Base-by-base conservation (phyloP, 2,113 vertebrate genomes). In the Azemiops feae region DNA sequence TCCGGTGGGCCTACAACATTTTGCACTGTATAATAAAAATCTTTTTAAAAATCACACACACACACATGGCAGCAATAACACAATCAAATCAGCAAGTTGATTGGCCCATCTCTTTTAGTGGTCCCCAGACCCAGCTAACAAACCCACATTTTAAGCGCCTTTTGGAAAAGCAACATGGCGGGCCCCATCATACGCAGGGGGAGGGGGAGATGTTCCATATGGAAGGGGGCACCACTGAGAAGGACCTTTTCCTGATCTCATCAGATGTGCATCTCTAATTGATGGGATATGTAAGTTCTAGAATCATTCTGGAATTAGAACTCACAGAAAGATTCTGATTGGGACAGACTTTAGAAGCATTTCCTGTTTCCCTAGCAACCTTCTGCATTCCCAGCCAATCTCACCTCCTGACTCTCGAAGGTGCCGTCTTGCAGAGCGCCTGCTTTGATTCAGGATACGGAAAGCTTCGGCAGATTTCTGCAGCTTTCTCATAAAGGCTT, bases 401-500 rank as follows among this genome's bases (percentile, higher is more conserved):
- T 89, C 87, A 96, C 97, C 97, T 55, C 97, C 97, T 0, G 95
- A 64, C 1, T 47, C 97, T 89, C 98, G 98, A 94, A 97, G 98
- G 94, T 98, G 98, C n/a, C 95, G 98, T 88, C 97, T 98, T 93
- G 98, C 98, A 91, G 98, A 97, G 11, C 98, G 98, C 95, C 98
- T 98, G 50, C 97, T 97, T 89, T 98, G 98, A 92, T 96, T 97
- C 92, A 99, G 97, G 45, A 98, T 96, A 0, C 96, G 97, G 43
- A 97, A 96, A 2, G 99, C 98, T 93, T 99, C 98, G 0, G 98
- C 98, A 0, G 97, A 97, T 96, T 99, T 98, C 97, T 99, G 98
- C 93, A 99, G 97, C 92, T 97, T 98, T 0, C 92, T 97, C 93
- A 99, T 98, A 90, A 99, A 99, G 89, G 11, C 92, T 96, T 99